Base-by-base conservation (phyloP, 2,888 invertebrate genomes). In the Elmis aenea region DNA sequence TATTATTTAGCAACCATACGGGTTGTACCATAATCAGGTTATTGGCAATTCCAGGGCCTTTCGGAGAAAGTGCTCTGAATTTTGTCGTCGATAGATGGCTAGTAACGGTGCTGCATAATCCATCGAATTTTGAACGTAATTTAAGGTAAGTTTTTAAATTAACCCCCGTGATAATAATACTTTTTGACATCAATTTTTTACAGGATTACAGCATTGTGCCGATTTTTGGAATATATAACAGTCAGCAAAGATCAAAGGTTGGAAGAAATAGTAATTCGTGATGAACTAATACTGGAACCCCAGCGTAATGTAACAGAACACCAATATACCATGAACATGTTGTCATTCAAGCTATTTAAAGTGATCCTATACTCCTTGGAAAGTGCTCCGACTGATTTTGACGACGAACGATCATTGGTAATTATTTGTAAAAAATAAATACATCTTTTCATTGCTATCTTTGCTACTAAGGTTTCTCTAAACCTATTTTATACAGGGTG, bases 1-100 rank as follows among this genome's bases (percentile, higher is more conserved):
- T 44, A n/a, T 28, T 50, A 22, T 50, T 45, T 32, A 35, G 44
- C 27, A 33, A 29, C 13, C 38, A 47, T 13, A 38, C 42, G 5
- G 45, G 42, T 2, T 25, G 34, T 3, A 30, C 38, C 3, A 35
- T 47, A 27, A 32, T 42, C 24, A 44, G 41, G 14, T 30, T 50
- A 16, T 44, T 40, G 10, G 26, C 42, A 18, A 48, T 50, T 22
- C 50, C 50, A n/a, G 50, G 50, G 13, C 50, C 50, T 8, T 26
- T 44, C 18, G 50, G 50, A 11, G 41, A 39, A 25, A 48, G 47
- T 31, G 50, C 50, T 13, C 34, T 50, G 24, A 32, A 37, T 13
- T 50, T 43, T 39, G 35, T 50, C 21, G 32, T 50, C 5, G 34
- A 38, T 13, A 37, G 31, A 26, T 48, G 47, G 46, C 28, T 48